Base-by-base conservation (phyloP, 1,140 invertebrate species). In the Neoseiulus cucumeris region DNA sequence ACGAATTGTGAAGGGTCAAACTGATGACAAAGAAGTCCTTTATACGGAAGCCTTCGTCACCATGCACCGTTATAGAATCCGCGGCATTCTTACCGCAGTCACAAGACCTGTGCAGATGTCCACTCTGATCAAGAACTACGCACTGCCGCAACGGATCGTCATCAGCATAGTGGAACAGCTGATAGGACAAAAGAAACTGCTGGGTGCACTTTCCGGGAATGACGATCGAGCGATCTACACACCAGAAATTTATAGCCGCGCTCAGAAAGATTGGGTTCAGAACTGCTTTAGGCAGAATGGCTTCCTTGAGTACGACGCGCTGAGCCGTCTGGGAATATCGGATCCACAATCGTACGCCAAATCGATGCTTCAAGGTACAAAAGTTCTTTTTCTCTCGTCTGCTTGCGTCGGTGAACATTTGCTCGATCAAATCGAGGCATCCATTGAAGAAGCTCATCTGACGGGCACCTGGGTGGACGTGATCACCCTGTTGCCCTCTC, bases 221-320 rank as follows among this genome's bases (percentile, higher is more conserved):
- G 77, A 81, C 67, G 74, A 78, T 39, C 85, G 85, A 71, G 83
- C 85, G 64, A 82, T 85, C 51, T 97, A 89, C 76, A 84, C 95
- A 65, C 93, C 93, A 64, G 82, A 85, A 69, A 84, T 91, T 71
- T 93, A 94, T 74, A 85, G 86, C 1, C 88, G 86, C 75, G 85
- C 82, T 70, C 85, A 91, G 75, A 83, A 79, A 72, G 86, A 95
- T 71, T 97, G 90, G 89, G 85, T 94, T 0, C 82, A 86, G 69
- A 86, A 83, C 69, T 96, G 94, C 76, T 94, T 86, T 72, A 88
- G 84, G 73, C 90, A 94, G 75, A 96, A 96, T 79, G 86, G 87
- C 69, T 97, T 96, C 75, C 30, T 71, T 84, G 91, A 97, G 77
- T 95, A 90, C 79, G 90, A 94, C 76, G 84, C 87, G 2, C 75